These are phyloP conservation scores for Drosophila mimica DNA, from an alignment of 2,888 invertebrate species.

Conservation along the genomic window DNA sequence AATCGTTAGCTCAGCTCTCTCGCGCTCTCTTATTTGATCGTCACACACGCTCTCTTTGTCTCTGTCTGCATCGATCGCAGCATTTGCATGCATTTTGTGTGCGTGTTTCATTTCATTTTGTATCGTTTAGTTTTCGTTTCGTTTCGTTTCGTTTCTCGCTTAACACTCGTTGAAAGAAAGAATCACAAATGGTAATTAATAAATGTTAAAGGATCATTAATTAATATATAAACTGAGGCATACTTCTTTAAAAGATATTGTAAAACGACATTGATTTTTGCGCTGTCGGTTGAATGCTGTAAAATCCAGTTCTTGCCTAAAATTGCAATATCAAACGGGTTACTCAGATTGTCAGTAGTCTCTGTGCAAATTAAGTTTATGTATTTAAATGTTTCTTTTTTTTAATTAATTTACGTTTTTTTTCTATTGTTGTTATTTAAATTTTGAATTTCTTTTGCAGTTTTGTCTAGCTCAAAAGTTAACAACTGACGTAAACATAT, in stretches of 20 bases:
- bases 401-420: slow-evolving; percentile 7
- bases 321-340: slow-evolving; percentile 86
- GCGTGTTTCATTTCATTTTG: slow-evolving; percentile 11
- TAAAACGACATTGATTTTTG: slow-evolving; percentile 94
- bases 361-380: slow-evolving; percentile 49
- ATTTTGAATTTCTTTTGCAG: slow-evolving; percentile 33
- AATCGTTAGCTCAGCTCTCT: slow-evolving; percentile 15
- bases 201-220: slow-evolving; percentile 71
- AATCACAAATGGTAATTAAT: slow-evolving; percentile 71
- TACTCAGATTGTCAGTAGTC: slow-evolving; percentile 82
- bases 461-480: slow-evolving; percentile 57
- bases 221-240: slow-evolving; percentile 83
- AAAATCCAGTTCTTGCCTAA: slow-evolving; percentile 98
- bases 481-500: slow-evolving; percentile 43
- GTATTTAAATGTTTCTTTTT: slow-evolving; percentile 16
- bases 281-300: slow-evolving; percentile 92
- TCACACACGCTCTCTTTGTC: slow-evolving; percentile 19
- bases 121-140: neutral
- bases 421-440: slow-evolving; percentile 5
- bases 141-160: slow-evolving; percentile 36
- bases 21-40: slow-evolving; percentile 31
- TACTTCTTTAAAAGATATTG: slow-evolving; percentile 96
- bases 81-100: slow-evolving; percentile 26
- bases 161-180: slow-evolving; percentile 75
- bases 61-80: slow-evolving; percentile 31